Base-by-base conservation (phyloP, 2,888 invertebrate species). In the Dioctria linearis region DNA sequence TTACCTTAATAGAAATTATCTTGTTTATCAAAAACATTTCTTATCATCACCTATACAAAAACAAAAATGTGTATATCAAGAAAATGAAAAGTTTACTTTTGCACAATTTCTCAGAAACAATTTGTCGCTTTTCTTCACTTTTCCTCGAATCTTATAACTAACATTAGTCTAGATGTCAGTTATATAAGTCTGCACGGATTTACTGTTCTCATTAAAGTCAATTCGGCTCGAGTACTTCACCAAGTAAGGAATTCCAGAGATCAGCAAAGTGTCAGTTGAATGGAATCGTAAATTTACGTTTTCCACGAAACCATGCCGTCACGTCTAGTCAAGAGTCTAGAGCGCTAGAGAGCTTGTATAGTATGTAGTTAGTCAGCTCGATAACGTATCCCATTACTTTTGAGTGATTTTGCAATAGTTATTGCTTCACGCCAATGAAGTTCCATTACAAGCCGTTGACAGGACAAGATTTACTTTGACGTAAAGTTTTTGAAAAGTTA, bases 181-280 rank as follows among this genome's bases (percentile, higher is more conserved):
- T 46, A 46, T 2, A 5, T 46, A 8, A 46, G 46, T 6, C 5
- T 46, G 5, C 8, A 46, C 46, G 5, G 46, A 71, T 71, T 71
- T 71, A 71, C 39, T 71, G 71, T 71, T 71, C 71, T 71, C 71
- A 71, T 71, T 71, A 71, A 71, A 71, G 51, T 71, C 71, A 71
- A 54, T 71, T 71, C 71, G 71, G 71, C 51, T 71, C 71, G 71
- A 71, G 71, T 71, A 71, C 71, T 51, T 54, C 71, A 51, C 71
- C 71, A 71, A 71, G 71, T 51, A 71, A 71, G 71, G 71, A 51
- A 71, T 54, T 49, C 37, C 39, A 13, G 39, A 71, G 71, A 71
- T 71, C 71, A 71, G 71, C 51, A 81, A 71, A 81, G 71, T 81
- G 78, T 67, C 81, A 81, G 71, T 78, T 81, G 81, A 81, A 81